Conservation (phyloP, 2,113 vertebrate genomes). For the Brachypodius melanocephalos region DNA sequence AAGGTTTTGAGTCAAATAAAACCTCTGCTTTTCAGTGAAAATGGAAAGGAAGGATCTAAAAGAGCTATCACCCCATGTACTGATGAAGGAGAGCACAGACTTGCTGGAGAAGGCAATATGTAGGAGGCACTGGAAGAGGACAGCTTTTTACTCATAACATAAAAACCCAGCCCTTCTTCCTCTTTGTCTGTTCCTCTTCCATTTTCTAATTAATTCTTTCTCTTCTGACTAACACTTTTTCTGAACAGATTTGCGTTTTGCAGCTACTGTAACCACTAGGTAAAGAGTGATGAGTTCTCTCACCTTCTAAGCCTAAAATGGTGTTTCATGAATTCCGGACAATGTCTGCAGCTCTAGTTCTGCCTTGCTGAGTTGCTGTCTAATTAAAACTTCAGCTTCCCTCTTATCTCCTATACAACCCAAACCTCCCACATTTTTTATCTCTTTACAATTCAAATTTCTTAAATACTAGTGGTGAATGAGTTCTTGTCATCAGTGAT, state of each 20-base stretch:
- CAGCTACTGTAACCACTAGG: not conserved
- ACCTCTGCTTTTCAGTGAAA: not conserved
- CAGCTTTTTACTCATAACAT: not conserved
- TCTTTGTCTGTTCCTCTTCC: constrained; percentile 18
- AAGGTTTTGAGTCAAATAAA: not conserved
- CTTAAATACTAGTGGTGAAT: not conserved
- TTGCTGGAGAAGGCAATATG: not conserved
- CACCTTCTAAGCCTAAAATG: not conserved
- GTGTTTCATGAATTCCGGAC: not conserved
- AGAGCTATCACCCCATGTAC: not conserved
- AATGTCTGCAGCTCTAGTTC: not conserved
- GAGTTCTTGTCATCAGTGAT: not conserved
- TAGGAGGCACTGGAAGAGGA: not conserved
- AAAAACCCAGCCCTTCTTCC: not conserved
- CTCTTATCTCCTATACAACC: not conserved
- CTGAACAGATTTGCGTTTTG: not conserved
- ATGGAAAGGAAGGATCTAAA: not conserved
- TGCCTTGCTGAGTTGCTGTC: not conserved
- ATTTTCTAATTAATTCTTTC: not conserved
- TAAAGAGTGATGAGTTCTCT: not conserved
- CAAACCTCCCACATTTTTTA: not conserved
- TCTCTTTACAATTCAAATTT: not conserved
- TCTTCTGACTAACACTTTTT: not conserved
- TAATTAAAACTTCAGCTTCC: not conserved
- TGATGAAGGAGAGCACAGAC: not conserved